These are phyloP conservation scores for Nemapogon koenigi DNA, from an alignment of 2,888 invertebrate genomes.

Conservation along the genomic window DNA sequence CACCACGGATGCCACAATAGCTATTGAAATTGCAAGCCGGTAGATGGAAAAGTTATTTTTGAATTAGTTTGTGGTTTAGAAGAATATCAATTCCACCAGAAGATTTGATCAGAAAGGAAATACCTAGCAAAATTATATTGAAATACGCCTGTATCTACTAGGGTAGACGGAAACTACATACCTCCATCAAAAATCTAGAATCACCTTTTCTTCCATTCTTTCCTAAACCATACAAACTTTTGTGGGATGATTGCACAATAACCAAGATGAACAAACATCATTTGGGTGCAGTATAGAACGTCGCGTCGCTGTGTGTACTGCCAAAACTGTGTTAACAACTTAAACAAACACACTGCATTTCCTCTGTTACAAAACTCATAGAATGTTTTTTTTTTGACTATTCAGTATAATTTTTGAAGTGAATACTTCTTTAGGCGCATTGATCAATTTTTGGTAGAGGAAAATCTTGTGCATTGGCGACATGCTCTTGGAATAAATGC, in stretches of 20 bases:
- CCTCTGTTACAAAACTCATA: neutral
- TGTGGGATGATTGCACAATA: neutral
- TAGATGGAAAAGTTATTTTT: neutral
- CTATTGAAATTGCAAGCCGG: neutral
- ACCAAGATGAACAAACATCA: conserved; percentile 5
- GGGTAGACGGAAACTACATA: too few species aligned
- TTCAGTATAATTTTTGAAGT: neutral
- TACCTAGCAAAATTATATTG: neutral
- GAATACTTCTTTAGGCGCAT: neutral
- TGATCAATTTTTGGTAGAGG: too few species aligned
- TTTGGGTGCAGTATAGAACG: neutral
- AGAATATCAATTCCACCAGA: neutral
- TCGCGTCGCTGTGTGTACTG: neutral
- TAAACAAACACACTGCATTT: neutral
- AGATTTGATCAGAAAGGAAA: neutral
- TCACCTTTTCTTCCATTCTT: too few species aligned
- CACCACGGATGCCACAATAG: neutral
- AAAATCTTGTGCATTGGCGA: too few species aligned
- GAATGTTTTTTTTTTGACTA: neutral
- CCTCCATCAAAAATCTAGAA: too few species aligned
- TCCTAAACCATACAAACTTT: too few species aligned
- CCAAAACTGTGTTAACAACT: conserved; percentile 8
- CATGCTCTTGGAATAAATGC: too few species aligned
- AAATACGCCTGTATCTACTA: too few species aligned
- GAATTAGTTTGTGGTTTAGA: too few species aligned